Evolutionary conservation across 2,888 invertebrate species (phyloP).

Genomic region (Theodoxus fluviatilis): DNA sequence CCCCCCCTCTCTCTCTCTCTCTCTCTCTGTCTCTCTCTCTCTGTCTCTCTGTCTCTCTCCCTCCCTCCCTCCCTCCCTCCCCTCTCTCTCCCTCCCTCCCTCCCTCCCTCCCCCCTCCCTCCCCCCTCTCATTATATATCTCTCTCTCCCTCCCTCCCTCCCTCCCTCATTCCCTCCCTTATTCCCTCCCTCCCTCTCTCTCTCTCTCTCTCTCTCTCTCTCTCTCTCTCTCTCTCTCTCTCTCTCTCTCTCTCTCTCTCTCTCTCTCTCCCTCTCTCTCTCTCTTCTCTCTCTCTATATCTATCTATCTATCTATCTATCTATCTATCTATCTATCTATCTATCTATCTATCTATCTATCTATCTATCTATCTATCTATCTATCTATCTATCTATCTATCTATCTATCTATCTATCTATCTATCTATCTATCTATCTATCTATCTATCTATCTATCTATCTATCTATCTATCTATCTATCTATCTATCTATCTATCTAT

Average conservation of each 20-base stretch:
- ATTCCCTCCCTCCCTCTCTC: constrained; percentile 1
- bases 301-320: constrained; percentile 12
- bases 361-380: background rate
- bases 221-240: constrained; percentile 13
- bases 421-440: background rate
- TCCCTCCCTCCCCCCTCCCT: background rate
- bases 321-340: constrained; percentile 16
- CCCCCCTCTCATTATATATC: background rate
- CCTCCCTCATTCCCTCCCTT: background rate
- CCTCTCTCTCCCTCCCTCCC: background rate
- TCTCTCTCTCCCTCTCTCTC: background rate
- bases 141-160: background rate
- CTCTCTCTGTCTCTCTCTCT: background rate
- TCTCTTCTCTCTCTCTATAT: background rate
- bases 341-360: background rate
- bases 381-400: background rate
- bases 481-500: background rate
- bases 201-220: constrained; percentile 21
- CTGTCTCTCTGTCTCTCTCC: constrained; percentile 12
- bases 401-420: background rate
- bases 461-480: background rate
- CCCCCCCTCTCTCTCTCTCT: background rate
- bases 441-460: background rate
- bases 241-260: background rate
- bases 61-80: background rate